These are phyloP conservation scores for Hymenochirus boettgeri DNA, from an alignment of 2,113 vertebrate species.

Conservation along the genomic window DNA sequence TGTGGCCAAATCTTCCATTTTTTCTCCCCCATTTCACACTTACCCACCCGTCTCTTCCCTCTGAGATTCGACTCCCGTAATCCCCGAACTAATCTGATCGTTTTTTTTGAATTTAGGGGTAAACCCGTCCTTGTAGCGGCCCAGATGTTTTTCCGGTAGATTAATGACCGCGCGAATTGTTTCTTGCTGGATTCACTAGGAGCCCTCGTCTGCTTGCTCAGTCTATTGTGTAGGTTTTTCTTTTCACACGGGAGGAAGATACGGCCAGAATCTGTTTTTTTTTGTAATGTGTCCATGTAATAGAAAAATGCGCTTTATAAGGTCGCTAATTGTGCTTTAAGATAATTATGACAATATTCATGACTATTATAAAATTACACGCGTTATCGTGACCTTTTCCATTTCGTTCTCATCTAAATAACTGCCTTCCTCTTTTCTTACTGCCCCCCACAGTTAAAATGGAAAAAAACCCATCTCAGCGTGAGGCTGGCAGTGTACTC, in stretches of 20 bases:
- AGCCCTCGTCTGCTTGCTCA: background rate
- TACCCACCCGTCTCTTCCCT: background rate
- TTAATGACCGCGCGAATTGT: conserved; percentile 27
- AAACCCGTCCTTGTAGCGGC: conserved; percentile 8
- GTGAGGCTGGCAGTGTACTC: conserved; percentile 5
- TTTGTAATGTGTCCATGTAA: conserved; percentile 4
- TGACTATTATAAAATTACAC: conserved; percentile 36
- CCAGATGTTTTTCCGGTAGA: conserved; percentile 35
- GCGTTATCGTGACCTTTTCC: conserved; percentile 17
- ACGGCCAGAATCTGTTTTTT: conserved; percentile 16
- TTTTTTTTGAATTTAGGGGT: conserved; percentile 11
- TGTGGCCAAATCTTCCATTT: too few relatives aligned
- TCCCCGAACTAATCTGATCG: conserved; percentile 20
- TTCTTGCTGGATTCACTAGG: conserved; percentile 1
- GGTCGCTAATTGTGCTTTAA: conserved; percentile 36
- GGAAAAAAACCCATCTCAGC: conserved; percentile 16
- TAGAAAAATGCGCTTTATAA: conserved; percentile 35
- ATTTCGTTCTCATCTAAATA: conserved; percentile 19
- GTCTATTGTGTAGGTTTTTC: conserved; percentile 12
- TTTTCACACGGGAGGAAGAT: conserved; percentile 26
- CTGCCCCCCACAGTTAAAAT: background rate
- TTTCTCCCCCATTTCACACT: too few relatives aligned
- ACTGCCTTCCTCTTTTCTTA: conserved; percentile 2
- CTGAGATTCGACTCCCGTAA: conserved; percentile 7
- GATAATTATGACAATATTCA: conserved; percentile 37